Conservation (phyloP, 2,113 vertebrate genomes). For the Eublepharis macularius region DNA sequence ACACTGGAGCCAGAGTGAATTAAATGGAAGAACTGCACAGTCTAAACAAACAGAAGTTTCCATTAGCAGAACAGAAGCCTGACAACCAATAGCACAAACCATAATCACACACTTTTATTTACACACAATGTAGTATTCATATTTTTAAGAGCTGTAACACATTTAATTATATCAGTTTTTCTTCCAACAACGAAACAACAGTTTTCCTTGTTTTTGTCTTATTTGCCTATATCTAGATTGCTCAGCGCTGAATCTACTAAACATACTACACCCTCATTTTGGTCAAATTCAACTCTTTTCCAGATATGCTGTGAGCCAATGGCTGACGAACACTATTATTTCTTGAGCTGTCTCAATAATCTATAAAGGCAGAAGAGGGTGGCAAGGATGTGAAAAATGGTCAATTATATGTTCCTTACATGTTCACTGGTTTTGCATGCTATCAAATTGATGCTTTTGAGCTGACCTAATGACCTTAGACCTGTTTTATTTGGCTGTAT, state of each 20-base stretch:
- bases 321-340: not conserved
- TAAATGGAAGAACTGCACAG: constrained; percentile 87
- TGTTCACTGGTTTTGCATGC: not conserved
- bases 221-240: not conserved
- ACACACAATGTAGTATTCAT: constrained; percentile 67
- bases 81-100: constrained; percentile 89
- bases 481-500: too few species aligned
- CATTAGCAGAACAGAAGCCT: constrained; percentile 84
- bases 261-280: not conserved
- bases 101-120: constrained; percentile 71
- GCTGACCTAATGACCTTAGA: not conserved
- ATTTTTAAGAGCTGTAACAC: constrained; percentile 23
- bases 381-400: not conserved
- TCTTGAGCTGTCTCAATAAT: not conserved
- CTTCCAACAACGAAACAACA: not conserved
- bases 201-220: not conserved
- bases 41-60: constrained; percentile 92
- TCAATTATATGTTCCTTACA: not conserved
- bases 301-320: not conserved
- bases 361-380: not conserved
- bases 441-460: not conserved
- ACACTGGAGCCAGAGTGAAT: constrained; percentile 93
- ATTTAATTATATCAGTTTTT: not conserved
- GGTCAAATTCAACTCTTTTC: not conserved
- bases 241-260: not conserved